These are phyloP conservation scores for Pseudanteris insignis DNA, from an alignment of 2,888 invertebrate genomes.

Conservation along the genomic window DNA sequence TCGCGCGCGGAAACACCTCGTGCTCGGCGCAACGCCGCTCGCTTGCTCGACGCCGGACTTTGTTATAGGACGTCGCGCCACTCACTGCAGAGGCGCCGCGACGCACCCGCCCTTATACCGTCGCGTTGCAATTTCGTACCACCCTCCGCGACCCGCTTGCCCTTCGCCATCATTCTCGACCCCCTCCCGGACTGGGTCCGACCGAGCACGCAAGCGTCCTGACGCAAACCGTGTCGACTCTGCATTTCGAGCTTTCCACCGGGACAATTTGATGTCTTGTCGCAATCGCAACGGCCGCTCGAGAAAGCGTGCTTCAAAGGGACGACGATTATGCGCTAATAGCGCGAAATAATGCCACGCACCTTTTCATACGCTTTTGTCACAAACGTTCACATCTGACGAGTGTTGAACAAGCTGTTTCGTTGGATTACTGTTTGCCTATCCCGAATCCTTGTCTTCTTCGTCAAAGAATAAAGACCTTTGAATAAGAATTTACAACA, in stretches of 20 bases:
- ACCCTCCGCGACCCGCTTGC: too few relatives aligned
- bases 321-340: too few relatives aligned
- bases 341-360: too few relatives aligned
- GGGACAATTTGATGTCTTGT: conserved; percentile 39
- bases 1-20: conserved; percentile 45
- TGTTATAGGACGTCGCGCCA: conserved; percentile 59
- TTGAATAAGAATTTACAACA: too few relatives aligned
- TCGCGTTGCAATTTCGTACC: conserved; percentile 55
- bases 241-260: conserved; percentile 41
- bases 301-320: too few relatives aligned
- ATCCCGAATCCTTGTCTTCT: too few relatives aligned
- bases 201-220: conserved; percentile 47
- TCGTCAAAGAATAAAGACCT: too few relatives aligned
- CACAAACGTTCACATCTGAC: too few relatives aligned
- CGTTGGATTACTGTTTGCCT: too few relatives aligned
- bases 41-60: conserved; percentile 18
- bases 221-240: conserved; percentile 36
- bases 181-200: neutral
- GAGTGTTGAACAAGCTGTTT: too few relatives aligned
- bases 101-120: conserved; percentile 66
- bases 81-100: conserved; percentile 64
- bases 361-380: too few relatives aligned
- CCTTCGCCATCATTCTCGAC: too few relatives aligned
- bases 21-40: conserved; percentile 26
- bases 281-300: conserved; percentile 9